These are phyloP conservation scores for Esperia sulphurella DNA, from an alignment of 2,888 invertebrate species.

Conservation along the genomic window DNA sequence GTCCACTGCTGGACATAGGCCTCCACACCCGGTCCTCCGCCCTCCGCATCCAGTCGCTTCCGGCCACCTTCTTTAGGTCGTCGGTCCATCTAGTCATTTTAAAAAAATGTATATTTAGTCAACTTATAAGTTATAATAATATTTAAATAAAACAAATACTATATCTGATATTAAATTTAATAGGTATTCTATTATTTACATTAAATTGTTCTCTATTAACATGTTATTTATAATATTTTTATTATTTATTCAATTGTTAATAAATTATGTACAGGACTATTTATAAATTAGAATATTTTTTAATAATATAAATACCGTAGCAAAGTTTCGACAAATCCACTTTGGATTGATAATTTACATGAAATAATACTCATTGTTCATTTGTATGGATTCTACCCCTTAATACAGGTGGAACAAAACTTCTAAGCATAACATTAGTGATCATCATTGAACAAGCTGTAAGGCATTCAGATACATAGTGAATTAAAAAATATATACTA, in stretches of 20 bases:
- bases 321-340: slow-evolving; percentile 62
- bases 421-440: no score
- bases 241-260: slow-evolving; percentile 73
- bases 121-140: background rate
- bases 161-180: slow-evolving; percentile 79
- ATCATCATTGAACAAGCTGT: no score
- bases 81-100: no score
- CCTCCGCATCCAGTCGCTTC: no score
- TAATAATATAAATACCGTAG: slow-evolving; percentile 70
- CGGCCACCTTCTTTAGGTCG: no score
- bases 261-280: slow-evolving; percentile 78
- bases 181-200: slow-evolving; percentile 79
- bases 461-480: no score
- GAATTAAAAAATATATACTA: no score
- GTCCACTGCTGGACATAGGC: no score
- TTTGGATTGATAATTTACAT: slow-evolving; percentile 29
- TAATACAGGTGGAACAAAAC: background rate
- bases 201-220: slow-evolving; percentile 79
- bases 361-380: slow-evolving; percentile 18
- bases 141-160: slow-evolving; percentile 50
- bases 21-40: no score
- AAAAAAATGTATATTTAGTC: no score
- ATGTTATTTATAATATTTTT: slow-evolving; percentile 74
- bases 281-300: slow-evolving; percentile 64
- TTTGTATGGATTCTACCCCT: slow-evolving; percentile 1